Evolutionary conservation across 2,797 vertebrate species (phyloP).

Genomic region (Emydoidea blandingii): DNA sequence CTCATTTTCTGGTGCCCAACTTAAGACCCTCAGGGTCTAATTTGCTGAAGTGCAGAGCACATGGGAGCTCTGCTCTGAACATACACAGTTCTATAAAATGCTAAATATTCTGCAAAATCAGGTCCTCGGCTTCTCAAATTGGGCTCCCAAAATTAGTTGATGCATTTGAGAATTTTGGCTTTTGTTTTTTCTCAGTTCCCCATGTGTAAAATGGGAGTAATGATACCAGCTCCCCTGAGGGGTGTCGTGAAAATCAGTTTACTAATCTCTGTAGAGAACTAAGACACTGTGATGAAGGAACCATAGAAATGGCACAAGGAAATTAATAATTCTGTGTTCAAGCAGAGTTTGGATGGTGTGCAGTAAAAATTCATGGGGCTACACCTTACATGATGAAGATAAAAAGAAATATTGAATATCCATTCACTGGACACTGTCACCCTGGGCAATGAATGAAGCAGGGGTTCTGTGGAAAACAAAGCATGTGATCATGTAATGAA

Average conservation of each 20-base stretch:
- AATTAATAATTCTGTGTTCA: neutral
- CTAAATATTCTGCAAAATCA: neutral
- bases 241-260: neutral
- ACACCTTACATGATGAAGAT: neutral
- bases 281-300: neutral
- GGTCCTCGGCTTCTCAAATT: neutral
- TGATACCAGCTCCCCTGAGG: neutral
- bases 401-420: neutral
- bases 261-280: neutral
- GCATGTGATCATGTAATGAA: neutral
- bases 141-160: neutral
- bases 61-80: neutral
- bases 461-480: neutral
- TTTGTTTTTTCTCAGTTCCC: neutral
- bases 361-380: neutral
- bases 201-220: neutral
- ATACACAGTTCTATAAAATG: neutral
- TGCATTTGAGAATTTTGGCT: neutral
- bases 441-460: neutral
- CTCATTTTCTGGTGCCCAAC: neutral
- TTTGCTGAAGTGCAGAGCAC: neutral
- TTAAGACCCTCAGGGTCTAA: neutral
- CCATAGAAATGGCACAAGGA: neutral
- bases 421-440: neutral
- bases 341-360: neutral